phyloP scores from a whole-genome alignment of 2,888 invertebrate species.

The Rhagonycha fulva region DNA sequence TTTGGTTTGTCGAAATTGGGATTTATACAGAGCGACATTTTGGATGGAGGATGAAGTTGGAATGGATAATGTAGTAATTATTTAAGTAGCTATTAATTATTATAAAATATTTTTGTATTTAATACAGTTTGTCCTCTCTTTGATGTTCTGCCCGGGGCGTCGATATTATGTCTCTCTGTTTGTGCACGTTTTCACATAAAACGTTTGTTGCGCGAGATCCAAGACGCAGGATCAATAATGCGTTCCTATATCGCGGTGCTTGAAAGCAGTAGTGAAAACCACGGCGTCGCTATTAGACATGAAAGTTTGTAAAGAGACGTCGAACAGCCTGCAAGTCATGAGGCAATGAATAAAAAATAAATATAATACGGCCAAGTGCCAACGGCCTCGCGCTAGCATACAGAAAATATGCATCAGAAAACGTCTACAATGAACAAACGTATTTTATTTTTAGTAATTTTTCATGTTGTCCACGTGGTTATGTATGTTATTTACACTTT shows the following conservation, averaged over 20 bases:
- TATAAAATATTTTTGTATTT: not conserved
- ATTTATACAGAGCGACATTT: not conserved
- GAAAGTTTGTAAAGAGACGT: not conserved
- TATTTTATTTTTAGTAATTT: constrained; percentile 53
- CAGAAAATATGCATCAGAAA: constrained; percentile 4
- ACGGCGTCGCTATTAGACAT: not conserved
- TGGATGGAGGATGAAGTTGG: no score
- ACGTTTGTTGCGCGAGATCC: constrained; percentile 36
- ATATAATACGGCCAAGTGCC: constrained; percentile 7
- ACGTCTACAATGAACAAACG: constrained; percentile 34
- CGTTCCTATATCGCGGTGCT: constrained; percentile 27
- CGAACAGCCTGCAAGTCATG: not conserved
- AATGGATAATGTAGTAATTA: not conserved
- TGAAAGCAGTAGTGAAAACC: constrained; percentile 19
- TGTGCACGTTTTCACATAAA: constrained; percentile 30
- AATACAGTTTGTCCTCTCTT: not conserved
- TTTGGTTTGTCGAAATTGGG: no score
- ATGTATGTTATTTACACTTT: constrained; percentile 54
- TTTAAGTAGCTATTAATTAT: not conserved
- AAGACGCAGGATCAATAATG: constrained; percentile 38
- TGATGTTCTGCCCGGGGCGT: constrained; percentile 27
- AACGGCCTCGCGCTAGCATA: constrained; percentile 10
- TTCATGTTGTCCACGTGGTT: constrained; percentile 55
- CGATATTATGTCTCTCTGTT: constrained; percentile 20
- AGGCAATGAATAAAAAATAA: not conserved